Percentiles rank a stretch among this genome's conserved stretches.
Evolutionary conservation across 2,888 invertebrate genomes (phyloP).

Genomic region (Caenorhabditis auriculariae): DNA sequence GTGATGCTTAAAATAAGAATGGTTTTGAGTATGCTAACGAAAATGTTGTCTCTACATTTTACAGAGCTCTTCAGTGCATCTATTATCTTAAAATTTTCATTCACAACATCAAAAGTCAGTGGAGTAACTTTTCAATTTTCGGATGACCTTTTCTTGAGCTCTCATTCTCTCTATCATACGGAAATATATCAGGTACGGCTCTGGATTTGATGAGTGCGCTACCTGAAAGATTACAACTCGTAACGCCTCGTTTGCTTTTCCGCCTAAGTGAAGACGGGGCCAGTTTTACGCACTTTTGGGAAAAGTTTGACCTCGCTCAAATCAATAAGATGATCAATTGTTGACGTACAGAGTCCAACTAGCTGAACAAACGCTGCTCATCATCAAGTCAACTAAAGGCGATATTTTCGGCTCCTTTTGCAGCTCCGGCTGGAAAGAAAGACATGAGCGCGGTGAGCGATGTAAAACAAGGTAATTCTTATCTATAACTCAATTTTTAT

Average conservation of each 20-base stretch:
- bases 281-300: conserved; percentile 59
- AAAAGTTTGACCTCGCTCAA: conserved; percentile 25
- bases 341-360: conserved; percentile 48
- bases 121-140: too few species aligned
- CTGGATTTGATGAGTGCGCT: conserved; percentile 52
- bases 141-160: too few species aligned
- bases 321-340: not conserved
- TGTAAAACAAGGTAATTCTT: conserved; percentile 35
- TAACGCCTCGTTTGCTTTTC: conserved; percentile 55
- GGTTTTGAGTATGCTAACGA: too few species aligned
- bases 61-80: too few species aligned
- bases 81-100: too few species aligned
- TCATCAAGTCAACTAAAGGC: conserved; percentile 49
- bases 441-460: conserved; percentile 55
- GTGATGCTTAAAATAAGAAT: too few species aligned
- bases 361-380: conserved; percentile 54
- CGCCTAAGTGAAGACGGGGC: conserved; percentile 58
- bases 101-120: too few species aligned
- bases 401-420: conserved; percentile 61
- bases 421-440: conserved; percentile 54
- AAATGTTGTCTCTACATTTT: too few species aligned
- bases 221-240: conserved; percentile 55
- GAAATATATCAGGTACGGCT: conserved; percentile 48
- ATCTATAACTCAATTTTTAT: not conserved
- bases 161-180: too few species aligned